Conservation (phyloP, 2,113 vertebrate genomes). For the Guaruba guarouba region DNA sequence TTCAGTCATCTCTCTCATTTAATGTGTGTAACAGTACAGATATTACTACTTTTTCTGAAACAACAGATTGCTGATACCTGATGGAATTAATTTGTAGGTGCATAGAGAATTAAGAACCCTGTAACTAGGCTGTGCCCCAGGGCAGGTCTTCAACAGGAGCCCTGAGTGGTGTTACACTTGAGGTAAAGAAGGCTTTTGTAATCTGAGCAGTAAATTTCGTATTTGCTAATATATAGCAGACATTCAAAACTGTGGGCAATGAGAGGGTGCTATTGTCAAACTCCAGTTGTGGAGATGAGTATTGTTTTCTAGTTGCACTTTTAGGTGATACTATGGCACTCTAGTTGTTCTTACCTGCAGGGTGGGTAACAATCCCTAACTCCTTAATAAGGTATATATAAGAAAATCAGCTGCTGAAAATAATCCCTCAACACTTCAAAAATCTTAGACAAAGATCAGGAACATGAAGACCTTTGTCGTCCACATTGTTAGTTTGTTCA, state of each 20-base stretch:
- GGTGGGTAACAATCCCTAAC: not conserved
- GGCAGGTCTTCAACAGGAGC: not conserved
- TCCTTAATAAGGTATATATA: not conserved
- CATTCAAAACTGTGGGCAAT: not conserved
- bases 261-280: not conserved
- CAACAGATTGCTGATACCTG: not conserved
- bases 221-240: not conserved
- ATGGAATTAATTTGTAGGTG: not conserved
- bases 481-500: not conserved
- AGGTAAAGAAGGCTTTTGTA: not conserved
- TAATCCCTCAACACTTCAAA: not conserved
- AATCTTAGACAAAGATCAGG: not conserved
- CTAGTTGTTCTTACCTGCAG: not conserved
- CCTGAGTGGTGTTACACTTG: not conserved
- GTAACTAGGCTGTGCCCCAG: not conserved
- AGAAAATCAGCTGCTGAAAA: not conserved
- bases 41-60: not conserved
- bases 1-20: not conserved
- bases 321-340: not conserved
- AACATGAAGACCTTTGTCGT: not conserved
- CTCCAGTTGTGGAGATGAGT: not conserved
- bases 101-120: not conserved
- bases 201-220: not conserved
- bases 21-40: not conserved
- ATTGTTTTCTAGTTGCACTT: not conserved